Percentiles rank a stretch among this genome's conserved stretches.
Evolutionary conservation across 2,888 invertebrate species (phyloP).

Genomic region (Caenorhabditis macrosperma): DNA sequence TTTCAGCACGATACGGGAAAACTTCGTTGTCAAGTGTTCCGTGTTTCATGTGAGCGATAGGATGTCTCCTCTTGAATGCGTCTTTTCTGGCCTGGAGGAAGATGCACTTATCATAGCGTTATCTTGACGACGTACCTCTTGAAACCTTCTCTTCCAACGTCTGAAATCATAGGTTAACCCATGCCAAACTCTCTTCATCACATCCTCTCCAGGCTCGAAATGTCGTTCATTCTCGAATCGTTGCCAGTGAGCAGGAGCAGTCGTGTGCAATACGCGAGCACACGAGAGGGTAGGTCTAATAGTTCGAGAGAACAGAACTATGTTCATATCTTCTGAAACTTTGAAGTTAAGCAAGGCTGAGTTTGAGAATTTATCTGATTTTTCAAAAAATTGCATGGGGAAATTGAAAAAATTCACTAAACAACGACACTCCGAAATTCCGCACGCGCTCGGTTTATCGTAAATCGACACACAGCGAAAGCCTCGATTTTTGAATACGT

Average conservation of each 20-base stretch:
- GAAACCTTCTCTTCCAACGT: slow-evolving; percentile 75
- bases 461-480: slow-evolving; percentile 23
- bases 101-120: too few species aligned
- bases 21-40: slow-evolving; percentile 76
- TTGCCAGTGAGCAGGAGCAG: slow-evolving; percentile 66
- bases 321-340: too few species aligned
- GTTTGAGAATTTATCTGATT: too few species aligned
- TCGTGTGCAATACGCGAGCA: slow-evolving; percentile 48
- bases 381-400: background rate
- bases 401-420: background rate
- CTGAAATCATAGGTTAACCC: slow-evolving; percentile 77
- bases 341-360: too few species aligned
- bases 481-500: background rate
- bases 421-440: slow-evolving; percentile 29
- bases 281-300: slow-evolving; percentile 8
- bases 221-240: slow-evolving; percentile 79
- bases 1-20: slow-evolving; percentile 83
- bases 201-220: slow-evolving; percentile 79
- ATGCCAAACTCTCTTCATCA: slow-evolving; percentile 76
- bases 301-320: slow-evolving; percentile 19
- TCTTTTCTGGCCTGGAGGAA: slow-evolving; percentile 76
- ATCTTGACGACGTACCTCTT: slow-evolving; percentile 68
- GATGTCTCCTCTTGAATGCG: slow-evolving; percentile 76
- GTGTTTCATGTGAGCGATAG: slow-evolving; percentile 77
- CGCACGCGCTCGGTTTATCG: slow-evolving; percentile 23